Conservation (phyloP, 2,888 invertebrate genomes). For the Marronus borbonicus region DNA sequence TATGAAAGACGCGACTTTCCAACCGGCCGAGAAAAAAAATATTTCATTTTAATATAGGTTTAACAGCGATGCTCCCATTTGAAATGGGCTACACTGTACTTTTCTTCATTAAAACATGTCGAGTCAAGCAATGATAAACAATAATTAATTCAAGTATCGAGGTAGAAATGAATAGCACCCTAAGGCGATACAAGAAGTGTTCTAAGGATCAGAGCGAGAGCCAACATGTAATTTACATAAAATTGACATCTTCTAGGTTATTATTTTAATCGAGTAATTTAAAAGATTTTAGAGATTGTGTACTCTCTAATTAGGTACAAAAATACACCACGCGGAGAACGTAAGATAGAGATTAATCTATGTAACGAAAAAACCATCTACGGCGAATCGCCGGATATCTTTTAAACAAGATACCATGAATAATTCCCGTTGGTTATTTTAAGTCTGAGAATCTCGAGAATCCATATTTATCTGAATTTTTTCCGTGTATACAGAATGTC, state of each 20-base stretch:
- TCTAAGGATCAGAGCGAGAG: slow-evolving; percentile 9
- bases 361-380: slow-evolving; percentile 22
- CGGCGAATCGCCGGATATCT: slow-evolving; percentile 37
- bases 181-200: slow-evolving; percentile 12
- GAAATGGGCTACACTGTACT: no score
- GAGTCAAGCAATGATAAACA: slow-evolving; percentile 31
- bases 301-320: slow-evolving; percentile 45
- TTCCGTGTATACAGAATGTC: slow-evolving; percentile 16
- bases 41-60: no score
- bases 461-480: slow-evolving; percentile 31
- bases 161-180: slow-evolving; percentile 11
- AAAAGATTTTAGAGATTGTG: slow-evolving; percentile 45
- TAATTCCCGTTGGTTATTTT: slow-evolving; percentile 30
- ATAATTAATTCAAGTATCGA: slow-evolving; percentile 33
- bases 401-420: slow-evolving; percentile 38
- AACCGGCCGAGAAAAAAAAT: no score
- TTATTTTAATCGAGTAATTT: slow-evolving; percentile 48
- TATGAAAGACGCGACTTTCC: no score
- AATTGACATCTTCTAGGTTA: slow-evolving; percentile 45
- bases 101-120: background rate
- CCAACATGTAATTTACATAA: slow-evolving; percentile 44
- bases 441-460: slow-evolving; percentile 14
- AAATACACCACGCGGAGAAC: slow-evolving; percentile 28
- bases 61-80: no score
- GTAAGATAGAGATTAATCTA: slow-evolving; percentile 40